Evolutionary conservation across 2,113 vertebrate genomes (phyloP).

Genomic region (Pteronura brasiliensis): DNA sequence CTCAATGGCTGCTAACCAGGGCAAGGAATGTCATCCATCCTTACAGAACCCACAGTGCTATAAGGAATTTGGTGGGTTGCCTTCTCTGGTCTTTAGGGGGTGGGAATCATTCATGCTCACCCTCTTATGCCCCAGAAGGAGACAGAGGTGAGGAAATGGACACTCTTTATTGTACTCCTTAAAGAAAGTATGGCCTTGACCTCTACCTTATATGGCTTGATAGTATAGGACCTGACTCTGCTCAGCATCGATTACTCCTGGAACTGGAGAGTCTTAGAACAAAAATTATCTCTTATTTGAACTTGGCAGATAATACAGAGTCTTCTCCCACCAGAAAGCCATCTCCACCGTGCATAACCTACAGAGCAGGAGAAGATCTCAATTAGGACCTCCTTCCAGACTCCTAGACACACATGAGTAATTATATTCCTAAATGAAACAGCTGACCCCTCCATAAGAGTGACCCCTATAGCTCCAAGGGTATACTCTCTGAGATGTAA

Average conservation of each 20-base stretch:
- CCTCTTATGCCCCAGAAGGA: neutral
- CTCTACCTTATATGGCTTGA: neutral
- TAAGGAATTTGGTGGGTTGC: neutral
- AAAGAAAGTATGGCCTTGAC: neutral
- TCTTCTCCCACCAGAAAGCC: neutral
- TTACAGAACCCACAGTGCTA: neutral
- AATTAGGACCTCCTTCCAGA: neutral
- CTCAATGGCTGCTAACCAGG: neutral
- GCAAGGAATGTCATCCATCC: neutral
- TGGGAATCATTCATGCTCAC: neutral
- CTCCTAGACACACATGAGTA: neutral
- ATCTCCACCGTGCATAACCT: neutral
- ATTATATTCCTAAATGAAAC: neutral
- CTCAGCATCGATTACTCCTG: neutral
- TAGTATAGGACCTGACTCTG: neutral
- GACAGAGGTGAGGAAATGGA: neutral
- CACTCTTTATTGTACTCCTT: neutral
- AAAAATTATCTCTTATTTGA: neutral
- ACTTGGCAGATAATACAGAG: neutral
- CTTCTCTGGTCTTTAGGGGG: neutral
- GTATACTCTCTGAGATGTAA: neutral
- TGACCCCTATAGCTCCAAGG: neutral
- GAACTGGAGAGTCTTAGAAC: neutral
- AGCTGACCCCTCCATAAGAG: neutral
- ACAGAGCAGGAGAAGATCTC: neutral